These are phyloP conservation scores for Gymnogyps californianus DNA, from an alignment of 2,113 vertebrate genomes.

Conservation along the genomic window DNA sequence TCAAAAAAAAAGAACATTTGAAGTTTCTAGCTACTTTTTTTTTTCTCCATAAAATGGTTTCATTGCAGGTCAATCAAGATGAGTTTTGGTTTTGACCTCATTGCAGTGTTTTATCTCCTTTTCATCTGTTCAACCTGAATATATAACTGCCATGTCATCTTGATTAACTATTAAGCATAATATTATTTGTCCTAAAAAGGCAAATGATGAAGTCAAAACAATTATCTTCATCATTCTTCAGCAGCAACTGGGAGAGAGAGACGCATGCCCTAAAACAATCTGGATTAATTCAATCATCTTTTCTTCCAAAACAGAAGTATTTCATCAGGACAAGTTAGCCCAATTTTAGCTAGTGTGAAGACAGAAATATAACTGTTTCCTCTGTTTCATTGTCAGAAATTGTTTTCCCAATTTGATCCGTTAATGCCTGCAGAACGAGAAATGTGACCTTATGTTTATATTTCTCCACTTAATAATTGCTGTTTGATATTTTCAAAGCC, in stretches of 20 bases:
- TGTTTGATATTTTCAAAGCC: conserved; percentile 25
- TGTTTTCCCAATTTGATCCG: neutral
- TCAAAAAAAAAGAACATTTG: neutral
- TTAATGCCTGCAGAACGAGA: neutral
- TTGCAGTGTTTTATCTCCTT: neutral
- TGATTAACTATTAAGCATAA: neutral
- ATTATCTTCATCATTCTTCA: neutral
- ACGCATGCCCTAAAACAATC: neutral
- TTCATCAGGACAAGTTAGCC: neutral
- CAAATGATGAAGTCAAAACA: neutral
- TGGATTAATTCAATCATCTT: neutral
- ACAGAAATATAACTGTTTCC: neutral
- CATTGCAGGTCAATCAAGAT: neutral
- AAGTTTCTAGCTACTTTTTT: neutral
- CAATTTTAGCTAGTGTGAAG: neutral
- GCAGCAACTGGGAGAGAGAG: neutral
- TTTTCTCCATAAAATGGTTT: neutral
- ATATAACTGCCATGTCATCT: neutral
- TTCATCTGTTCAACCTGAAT: neutral
- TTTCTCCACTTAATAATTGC: conserved; percentile 9
- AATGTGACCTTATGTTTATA: neutral
- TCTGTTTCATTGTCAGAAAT: neutral
- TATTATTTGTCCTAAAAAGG: neutral
- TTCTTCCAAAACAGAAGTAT: neutral
- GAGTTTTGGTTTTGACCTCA: neutral